phyloP scores from a whole-genome alignment of 2,797 vertebrate genomes.

The Microctenopoma lineatum region DNA sequence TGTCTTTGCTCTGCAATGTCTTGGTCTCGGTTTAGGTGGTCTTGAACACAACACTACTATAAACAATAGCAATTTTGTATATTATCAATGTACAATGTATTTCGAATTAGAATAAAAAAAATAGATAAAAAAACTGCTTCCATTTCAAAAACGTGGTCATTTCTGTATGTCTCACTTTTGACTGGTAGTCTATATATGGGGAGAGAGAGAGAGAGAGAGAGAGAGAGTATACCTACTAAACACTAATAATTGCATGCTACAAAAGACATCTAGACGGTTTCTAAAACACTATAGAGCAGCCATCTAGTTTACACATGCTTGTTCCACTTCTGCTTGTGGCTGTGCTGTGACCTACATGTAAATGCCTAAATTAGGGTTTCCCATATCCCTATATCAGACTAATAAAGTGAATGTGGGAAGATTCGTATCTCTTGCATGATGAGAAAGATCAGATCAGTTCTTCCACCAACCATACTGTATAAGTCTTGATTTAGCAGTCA shows the following conservation, averaged over 20 bases:
- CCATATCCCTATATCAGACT: conserved; percentile 62
- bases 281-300: conserved; percentile 24
- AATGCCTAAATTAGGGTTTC: conserved; percentile 71
- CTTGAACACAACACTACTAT: too few relatives aligned
- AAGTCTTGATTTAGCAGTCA: conserved; percentile 78
- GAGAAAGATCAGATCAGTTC: conserved; percentile 84
- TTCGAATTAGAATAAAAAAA: too few relatives aligned
- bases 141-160: too few relatives aligned
- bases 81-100: too few relatives aligned
- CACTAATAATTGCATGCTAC: conserved; percentile 1
- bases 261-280: conserved; percentile 23
- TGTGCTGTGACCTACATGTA: conserved; percentile 67
- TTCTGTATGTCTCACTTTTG: too few relatives aligned
- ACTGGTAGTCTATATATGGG: too few relatives aligned
- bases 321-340: conserved; percentile 65
- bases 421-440: conserved; percentile 73
- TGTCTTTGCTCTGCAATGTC: too few relatives aligned
- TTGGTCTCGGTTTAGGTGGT: too few relatives aligned
- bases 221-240: too few relatives aligned
- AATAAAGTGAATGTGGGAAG: conserved; percentile 75
- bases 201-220: too few relatives aligned
- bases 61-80: too few relatives aligned
- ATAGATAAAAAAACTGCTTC: too few relatives aligned
- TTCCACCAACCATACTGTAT: conserved; percentile 34
- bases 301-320: conserved; percentile 27